Conservation (phyloP, 2,888 invertebrate species). For the Gymnocheta viridis region DNA sequence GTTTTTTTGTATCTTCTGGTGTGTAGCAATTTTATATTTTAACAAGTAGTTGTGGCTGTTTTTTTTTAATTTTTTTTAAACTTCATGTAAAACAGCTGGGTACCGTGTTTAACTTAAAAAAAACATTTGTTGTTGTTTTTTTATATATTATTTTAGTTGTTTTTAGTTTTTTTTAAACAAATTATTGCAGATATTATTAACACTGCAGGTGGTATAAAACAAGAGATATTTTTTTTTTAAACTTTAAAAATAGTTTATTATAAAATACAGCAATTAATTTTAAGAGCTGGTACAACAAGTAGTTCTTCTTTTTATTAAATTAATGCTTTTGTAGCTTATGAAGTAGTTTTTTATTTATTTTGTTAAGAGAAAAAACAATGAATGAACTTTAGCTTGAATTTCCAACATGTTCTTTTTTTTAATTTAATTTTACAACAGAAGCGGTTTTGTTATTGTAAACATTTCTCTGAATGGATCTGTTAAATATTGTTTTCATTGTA, state of each 20-base stretch:
- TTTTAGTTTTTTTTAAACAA: conserved; percentile 46
- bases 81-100: conserved; percentile 59
- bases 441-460: neutral
- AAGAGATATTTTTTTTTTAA: neutral
- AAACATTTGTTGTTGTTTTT: conserved; percentile 51
- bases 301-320: neutral
- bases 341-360: neutral
- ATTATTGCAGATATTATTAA: conserved; percentile 64
- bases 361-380: neutral
- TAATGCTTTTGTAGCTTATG: neutral
- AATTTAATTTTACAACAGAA: neutral
- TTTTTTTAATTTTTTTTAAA: conserved; percentile 11
- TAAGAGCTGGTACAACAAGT: neutral
- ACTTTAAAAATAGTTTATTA: conserved; percentile 1
- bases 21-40: conserved; percentile 37
- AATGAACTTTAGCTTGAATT: neutral
- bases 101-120: conserved; percentile 50
- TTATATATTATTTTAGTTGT: neutral
- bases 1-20: neutral
- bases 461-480: neutral
- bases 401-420: neutral
- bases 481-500: neutral
- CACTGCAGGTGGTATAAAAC: conserved; percentile 61
- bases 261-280: conserved; percentile 29
- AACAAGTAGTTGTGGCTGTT: conserved; percentile 40